These are phyloP conservation scores for Leistus spinibarbis DNA, from an alignment of 2,888 invertebrate genomes.

Conservation along the genomic window DNA sequence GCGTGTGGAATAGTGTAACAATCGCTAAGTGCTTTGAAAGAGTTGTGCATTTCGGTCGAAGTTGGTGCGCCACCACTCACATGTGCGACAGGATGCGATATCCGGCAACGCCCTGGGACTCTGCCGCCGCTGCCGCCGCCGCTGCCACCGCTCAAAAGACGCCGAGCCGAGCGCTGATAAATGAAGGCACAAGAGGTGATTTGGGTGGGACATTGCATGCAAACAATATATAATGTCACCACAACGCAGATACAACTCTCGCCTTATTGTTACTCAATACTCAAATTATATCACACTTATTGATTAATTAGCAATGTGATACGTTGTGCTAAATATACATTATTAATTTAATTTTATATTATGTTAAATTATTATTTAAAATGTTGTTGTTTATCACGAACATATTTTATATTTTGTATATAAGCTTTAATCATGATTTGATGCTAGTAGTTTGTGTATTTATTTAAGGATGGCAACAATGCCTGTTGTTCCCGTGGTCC, in stretches of 20 bases:
- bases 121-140: conserved; percentile 42
- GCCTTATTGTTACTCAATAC: conserved; percentile 42
- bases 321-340: no score
- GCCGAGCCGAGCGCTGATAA: conserved; percentile 50
- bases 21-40: not conserved
- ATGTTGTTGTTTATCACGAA: no score
- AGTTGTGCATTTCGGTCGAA: not conserved
- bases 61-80: not conserved
- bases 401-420: no score
- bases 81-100: not conserved
- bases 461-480: no score
- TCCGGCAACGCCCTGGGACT: conserved; percentile 42
- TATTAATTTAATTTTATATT: no score
- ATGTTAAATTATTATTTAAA: no score
- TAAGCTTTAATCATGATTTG: no score
- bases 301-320: no score
- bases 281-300: not conserved
- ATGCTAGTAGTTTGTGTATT: no score
- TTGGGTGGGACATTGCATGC: conserved; percentile 54
- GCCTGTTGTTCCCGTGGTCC: not conserved
- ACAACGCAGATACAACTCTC: not conserved
- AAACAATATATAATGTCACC: conserved; percentile 43
- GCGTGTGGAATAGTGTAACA: no score
- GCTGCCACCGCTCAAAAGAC: not conserved
- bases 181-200: conserved; percentile 53